Evolutionary conservation across 2,888 invertebrate genomes (phyloP), one percentile per base, ranked within the genome.

Genomic region (Ceramica pisi): DNA sequence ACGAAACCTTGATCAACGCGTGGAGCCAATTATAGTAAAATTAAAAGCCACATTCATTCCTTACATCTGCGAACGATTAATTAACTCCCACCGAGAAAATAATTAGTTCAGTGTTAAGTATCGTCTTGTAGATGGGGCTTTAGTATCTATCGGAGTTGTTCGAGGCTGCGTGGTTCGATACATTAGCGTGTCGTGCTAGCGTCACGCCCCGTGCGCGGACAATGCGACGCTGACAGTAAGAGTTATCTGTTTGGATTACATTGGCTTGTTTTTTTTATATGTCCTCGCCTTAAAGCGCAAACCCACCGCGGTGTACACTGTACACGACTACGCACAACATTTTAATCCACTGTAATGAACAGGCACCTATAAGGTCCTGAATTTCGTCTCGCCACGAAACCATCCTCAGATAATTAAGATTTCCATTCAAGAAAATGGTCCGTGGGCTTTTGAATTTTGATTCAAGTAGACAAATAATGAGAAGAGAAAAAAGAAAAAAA

Each of bases 241-340:
- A 91, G 89, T 90, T 90, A 93, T 93, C 89, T 93, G 92, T 92
- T 93, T 91, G 92, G 91, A 93, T 93, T 93, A 94, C 90, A 90
- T 90, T 90, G 89, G 87, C 85, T 31, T 31, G 2, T 31, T 2
- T 31, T 31, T 31, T 31, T 31, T 31, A n/a, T n/a, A n/a, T n/a
- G n/a, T n/a, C n/a, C n/a, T n/a, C n/a, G n/a, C n/a, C n/a, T n/a
- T n/a, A n/a, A 31, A 5, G 31, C 31, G 31, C 5, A 31, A 31
- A 31, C 31, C 31, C 31, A 31, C 31, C 31, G 31, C 31, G 31
- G 31, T 31, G 31, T 5, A 31, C 31, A 5, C 31, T 31, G 31
- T 31, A 5, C 31, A 31, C 31, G 31, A 5, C 31, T 5, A 31
- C 31, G 31, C 31, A n/a, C n/a, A n/a, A n/a, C n/a, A n/a, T n/a